Base-by-base conservation (phyloP, 2,888 invertebrate genomes). In the Lithophane ornitopus region DNA sequence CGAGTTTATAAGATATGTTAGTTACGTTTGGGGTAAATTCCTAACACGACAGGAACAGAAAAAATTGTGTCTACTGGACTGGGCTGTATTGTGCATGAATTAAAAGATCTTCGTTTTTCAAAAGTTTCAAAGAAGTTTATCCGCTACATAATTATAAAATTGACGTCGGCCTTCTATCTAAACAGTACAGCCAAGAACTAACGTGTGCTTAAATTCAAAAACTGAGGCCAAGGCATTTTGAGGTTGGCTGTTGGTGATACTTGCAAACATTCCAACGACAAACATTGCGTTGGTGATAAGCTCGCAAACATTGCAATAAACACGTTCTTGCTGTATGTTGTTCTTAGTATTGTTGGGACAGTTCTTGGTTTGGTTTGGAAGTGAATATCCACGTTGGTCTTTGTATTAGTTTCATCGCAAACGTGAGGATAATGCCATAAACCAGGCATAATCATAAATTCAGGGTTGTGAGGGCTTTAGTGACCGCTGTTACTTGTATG, bases 241-340 rank as follows among this genome's bases (percentile, higher is more conserved):
- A 84, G 81, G 81, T 80, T 74, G 76, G 76, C 39, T 70, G 70
- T 70, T 76, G 76, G 84, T 73, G 72, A 80, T 76, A 56, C 19
- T 61, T 39, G 61, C 82, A 80, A 82, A 84, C 63, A 82, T 80
- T 80, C 68, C 76, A 54, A 73, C 39, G 12, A 44, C 73, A 76
- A 84, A 84, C 84, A 84, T 80, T 72, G 71, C 9, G 58, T 78
- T 80, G 80, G 72, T 73, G 70, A 84, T 82, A 84, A 80, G 72
- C 76, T 44, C 12, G 34, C 70, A 76, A 80, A 82, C 63, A 82
- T 65, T 61, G 62, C 76, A 65, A 73, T 82, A 76, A 74, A 84
- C 84, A 82, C 73, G 84, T 76, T 80, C 81, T 39, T 61, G 73
- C 22, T 82, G 58, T 71, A 74, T 66, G 49, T 75, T 68, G 72